Evolutionary conservation across 1,140 invertebrate genomes (phyloP).

Genomic region (Ceratina australensis): DNA sequence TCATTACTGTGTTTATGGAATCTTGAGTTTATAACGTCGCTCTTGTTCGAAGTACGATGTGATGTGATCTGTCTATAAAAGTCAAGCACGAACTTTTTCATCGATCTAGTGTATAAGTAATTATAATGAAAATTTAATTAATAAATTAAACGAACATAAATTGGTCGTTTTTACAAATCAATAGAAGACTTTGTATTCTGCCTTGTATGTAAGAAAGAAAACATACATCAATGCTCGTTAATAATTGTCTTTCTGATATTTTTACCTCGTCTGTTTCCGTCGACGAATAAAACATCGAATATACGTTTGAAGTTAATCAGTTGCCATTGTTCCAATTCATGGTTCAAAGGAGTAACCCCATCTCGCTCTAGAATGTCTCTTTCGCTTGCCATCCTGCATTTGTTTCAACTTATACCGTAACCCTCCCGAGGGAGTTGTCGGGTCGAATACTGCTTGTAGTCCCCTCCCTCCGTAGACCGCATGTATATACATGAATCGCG

Average conservation of each 20-base stretch:
- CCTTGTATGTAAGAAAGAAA: no score
- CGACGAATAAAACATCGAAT: slow-evolving; percentile 56
- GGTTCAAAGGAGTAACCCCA: slow-evolving; percentile 37
- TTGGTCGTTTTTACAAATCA: no score
- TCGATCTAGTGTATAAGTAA: no score
- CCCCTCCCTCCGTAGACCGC: background rate
- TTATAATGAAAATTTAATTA: no score
- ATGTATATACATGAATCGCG: slow-evolving; percentile 10
- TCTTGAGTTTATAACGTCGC: no score
- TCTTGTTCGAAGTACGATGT: no score
- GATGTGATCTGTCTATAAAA: no score
- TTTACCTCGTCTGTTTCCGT: slow-evolving; percentile 27
- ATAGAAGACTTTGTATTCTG: no score
- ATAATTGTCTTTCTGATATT: slow-evolving; percentile 40
- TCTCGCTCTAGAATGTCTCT: background rate
- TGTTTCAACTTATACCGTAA: slow-evolving; percentile 34
- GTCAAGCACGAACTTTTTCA: no score
- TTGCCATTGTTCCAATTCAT: slow-evolving; percentile 55
- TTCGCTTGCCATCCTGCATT: slow-evolving; percentile 1
- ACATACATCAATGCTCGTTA: slow-evolving; percentile 17
- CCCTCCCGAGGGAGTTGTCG: slow-evolving; percentile 26
- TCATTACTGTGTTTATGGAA: no score
- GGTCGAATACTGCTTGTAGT: slow-evolving; percentile 14
- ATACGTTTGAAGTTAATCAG: slow-evolving; percentile 58
- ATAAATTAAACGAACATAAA: no score